phyloP scores from a whole-genome alignment of 2,888 invertebrate species.

The Brenthis ino region DNA sequence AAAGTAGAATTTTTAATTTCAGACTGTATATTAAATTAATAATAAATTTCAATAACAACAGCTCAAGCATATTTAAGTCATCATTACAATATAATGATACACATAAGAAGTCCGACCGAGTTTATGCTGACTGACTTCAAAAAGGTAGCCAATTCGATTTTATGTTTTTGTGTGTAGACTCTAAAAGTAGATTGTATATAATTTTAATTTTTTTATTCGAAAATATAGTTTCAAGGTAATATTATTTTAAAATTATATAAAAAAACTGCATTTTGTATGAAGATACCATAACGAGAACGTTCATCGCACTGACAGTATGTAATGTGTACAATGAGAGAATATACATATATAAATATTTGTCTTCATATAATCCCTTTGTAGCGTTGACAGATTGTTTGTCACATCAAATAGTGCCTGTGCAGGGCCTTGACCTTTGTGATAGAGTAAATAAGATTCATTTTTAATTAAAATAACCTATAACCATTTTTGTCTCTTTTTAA shows the following conservation, averaged over 20 bases:
- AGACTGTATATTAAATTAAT: no score
- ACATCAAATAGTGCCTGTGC: constrained; percentile 19
- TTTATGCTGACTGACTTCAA: no score
- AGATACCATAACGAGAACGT: constrained; percentile 1
- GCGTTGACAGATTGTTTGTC: constrained; percentile 39
- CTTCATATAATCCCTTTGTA: constrained; percentile 35
- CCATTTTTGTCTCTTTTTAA: not conserved
- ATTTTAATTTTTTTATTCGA: no score
- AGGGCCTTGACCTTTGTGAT: constrained; percentile 32
- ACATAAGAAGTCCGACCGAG: no score
- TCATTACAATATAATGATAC: no score
- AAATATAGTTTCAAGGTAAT: no score
- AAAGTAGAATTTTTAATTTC: no score
- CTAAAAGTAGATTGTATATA: no score
- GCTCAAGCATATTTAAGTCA: no score
- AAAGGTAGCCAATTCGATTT: no score
- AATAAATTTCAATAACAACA: no score
- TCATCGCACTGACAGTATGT: constrained; percentile 51
- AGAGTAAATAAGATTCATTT: not conserved
- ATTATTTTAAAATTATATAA: not conserved
- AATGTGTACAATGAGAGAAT: constrained; percentile 49
- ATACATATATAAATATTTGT: constrained; percentile 40
- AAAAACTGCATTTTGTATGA: constrained; percentile 20
- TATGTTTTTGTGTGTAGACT: no score
- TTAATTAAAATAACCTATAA: not conserved